Conservation (phyloP, 1,140 invertebrate genomes). For the Pachyrhynchus sulphureomaculatus region DNA sequence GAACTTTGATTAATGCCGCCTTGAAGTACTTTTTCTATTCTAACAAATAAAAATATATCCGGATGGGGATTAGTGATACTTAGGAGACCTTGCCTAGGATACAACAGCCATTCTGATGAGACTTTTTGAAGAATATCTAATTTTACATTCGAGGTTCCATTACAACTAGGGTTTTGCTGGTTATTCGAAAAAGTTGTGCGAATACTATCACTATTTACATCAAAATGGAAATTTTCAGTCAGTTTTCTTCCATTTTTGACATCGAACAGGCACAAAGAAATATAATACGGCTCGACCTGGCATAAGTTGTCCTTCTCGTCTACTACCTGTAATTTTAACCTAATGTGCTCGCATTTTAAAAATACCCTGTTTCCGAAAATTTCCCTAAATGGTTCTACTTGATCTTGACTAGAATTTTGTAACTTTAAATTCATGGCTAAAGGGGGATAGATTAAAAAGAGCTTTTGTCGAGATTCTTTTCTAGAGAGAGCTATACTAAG, state of each 20-base stretch:
- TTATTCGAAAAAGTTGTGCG: slow-evolving; percentile 34
- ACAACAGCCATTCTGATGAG: slow-evolving; percentile 65
- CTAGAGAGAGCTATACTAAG: slow-evolving; percentile 77
- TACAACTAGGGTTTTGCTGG: slow-evolving; percentile 2
- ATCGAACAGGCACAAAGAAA: slow-evolving; percentile 84
- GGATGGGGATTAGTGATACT: slow-evolving; percentile 81
- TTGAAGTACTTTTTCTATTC: slow-evolving; percentile 90
- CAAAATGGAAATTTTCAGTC: slow-evolving; percentile 92
- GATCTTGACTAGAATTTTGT: slow-evolving; percentile 43
- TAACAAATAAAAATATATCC: slow-evolving; percentile 85
- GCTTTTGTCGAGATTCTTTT: slow-evolving; percentile 70
- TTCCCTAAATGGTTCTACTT: slow-evolving; percentile 71
- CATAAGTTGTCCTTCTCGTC: slow-evolving; percentile 74
- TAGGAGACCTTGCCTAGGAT: slow-evolving; percentile 73
- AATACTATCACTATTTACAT: slow-evolving; percentile 74
- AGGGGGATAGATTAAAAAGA: slow-evolving; percentile 60
- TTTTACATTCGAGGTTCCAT: slow-evolving; percentile 18
- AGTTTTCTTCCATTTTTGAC: slow-evolving; percentile 81
- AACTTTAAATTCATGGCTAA: slow-evolving; percentile 41
- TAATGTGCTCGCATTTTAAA: slow-evolving; percentile 78
- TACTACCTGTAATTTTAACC: slow-evolving; percentile 77
- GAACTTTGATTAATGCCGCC: slow-evolving; percentile 83
- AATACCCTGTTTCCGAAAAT: slow-evolving; percentile 83
- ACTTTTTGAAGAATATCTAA: slow-evolving; percentile 58
- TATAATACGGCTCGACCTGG: slow-evolving; percentile 92